A percentile compares a stretch with the other conserved stretches of the same genome.
phyloP scores from a whole-genome alignment of 2,113 vertebrate species.

The Ceyx melanurus region DNA sequence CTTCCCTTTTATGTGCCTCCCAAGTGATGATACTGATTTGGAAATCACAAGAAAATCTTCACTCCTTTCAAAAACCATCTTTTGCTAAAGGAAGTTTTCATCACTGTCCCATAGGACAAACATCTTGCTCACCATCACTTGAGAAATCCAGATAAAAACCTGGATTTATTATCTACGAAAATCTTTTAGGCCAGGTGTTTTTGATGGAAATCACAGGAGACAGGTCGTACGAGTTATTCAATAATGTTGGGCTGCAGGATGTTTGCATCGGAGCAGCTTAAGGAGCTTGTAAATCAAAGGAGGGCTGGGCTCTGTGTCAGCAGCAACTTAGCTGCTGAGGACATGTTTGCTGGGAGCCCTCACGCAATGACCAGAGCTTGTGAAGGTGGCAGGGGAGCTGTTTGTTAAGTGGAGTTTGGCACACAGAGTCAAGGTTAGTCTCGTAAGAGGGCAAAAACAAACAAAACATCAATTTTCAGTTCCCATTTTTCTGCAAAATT shows the following conservation, averaged over 20 bases:
- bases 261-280: not conserved
- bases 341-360: not conserved
- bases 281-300: slow-evolving; percentile 38
- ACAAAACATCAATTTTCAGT: not conserved
- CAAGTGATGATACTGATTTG: slow-evolving; percentile 25
- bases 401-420: not conserved
- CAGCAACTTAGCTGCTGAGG: not conserved
- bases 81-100: slow-evolving; percentile 20
- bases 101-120: not conserved
- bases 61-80: not conserved
- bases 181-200: slow-evolving; percentile 25
- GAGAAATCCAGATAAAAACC: slow-evolving; percentile 18
- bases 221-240: not conserved
- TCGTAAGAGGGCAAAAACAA: not conserved
- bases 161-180: slow-evolving; percentile 23
- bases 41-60: slow-evolving; percentile 47
- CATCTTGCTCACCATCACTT: not conserved
- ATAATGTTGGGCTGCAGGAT: not conserved
- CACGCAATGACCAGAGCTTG: not conserved
- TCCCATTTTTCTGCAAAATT: not conserved
- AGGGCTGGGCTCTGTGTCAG: not conserved
- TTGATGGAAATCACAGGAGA: slow-evolving; percentile 48
- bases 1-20: not conserved
- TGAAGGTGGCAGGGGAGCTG: not conserved
- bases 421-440: not conserved